Evolutionary conservation across 2,888 invertebrate species (phyloP), one percentile per base, ranked within the genome.

Genomic region (Oxyteleia sp.): DNA sequence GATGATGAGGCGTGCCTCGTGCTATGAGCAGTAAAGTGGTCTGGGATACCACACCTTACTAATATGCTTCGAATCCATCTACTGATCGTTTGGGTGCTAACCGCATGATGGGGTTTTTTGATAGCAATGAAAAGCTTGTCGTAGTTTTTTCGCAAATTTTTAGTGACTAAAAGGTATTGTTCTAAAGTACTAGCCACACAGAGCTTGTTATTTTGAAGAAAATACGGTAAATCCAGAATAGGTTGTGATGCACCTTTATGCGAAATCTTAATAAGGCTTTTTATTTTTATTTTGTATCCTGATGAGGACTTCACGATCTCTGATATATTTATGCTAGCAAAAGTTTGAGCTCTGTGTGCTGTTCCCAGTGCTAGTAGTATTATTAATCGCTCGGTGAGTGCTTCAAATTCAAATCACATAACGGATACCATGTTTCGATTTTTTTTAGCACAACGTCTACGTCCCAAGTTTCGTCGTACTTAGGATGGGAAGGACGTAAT

Each of bases 391-490:
- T 49, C 16, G 1, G 53, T 63, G 8, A 74, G 16, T 10, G 26
- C 13, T 43, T 18, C 3, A 74, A 51, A 32, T 15, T 29, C 11
- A 74, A 26, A 4, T 18, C 4, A 0, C 32, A 23, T 3, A 61
- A 29, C 7, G 41, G 80, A 15, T 4, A 32, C 59, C 43, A 68
- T 16, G 43, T 75, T 49, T 69, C 43, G n/a, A 83, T 16, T 2
- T 18, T 38, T 1, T 49, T 35, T 23, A 84, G 69, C 15, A 84
- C 80, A 0, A 29, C 11, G 10, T 74, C 41, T 18, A 72, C 59
- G 13, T 78, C 71, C 72, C 82, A 78, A 2, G 66, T 72, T n/a
- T 61, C 45, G 16, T 78, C 68, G 41, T 82, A 82, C 38, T 57
- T 72, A 1, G 72, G 72, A 35, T 29, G 41, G 1, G 72, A 11